A percentile compares a stretch with the other conserved stretches of the same genome.
Evolutionary conservation across 2,113 vertebrate genomes (phyloP).

Genomic region (Dipodomys stephensi): DNA sequence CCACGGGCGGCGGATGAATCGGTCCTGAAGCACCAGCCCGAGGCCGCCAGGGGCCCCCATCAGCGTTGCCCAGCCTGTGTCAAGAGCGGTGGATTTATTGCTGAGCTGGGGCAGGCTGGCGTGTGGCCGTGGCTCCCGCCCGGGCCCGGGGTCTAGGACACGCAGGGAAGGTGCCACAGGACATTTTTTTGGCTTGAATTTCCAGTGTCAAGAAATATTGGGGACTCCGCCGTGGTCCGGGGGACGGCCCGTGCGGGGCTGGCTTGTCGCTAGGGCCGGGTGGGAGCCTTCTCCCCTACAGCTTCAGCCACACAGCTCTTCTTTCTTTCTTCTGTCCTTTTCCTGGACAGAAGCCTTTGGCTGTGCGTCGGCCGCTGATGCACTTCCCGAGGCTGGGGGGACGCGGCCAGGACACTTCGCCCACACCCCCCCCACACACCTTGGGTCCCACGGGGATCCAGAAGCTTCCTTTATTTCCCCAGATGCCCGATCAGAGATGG

Average conservation of each 20-base stretch:
- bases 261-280: background rate
- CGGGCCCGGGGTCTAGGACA: background rate
- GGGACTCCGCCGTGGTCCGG: too few relatives aligned
- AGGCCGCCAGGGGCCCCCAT: background rate
- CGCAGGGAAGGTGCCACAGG: background rate
- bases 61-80: too few relatives aligned
- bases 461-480: too few relatives aligned
- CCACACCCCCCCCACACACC: too few relatives aligned
- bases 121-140: too few relatives aligned
- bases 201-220: background rate
- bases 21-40: background rate
- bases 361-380: background rate
- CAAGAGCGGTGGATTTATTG: too few relatives aligned
- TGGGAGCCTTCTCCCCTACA: background rate
- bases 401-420: too few relatives aligned
- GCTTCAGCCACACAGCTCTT: background rate
- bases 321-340: background rate
- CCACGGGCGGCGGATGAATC: conserved; percentile 27
- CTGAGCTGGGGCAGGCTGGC: too few relatives aligned
- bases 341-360: background rate
- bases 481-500: too few relatives aligned
- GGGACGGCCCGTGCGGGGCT: too few relatives aligned
- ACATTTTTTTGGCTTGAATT: background rate
- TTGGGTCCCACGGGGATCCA: too few relatives aligned
- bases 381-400: background rate